A percentile compares a stretch with the other conserved stretches of the same genome.
Conservation (phyloP, 2,797 vertebrate species). For the Onychomys torridus region DNA sequence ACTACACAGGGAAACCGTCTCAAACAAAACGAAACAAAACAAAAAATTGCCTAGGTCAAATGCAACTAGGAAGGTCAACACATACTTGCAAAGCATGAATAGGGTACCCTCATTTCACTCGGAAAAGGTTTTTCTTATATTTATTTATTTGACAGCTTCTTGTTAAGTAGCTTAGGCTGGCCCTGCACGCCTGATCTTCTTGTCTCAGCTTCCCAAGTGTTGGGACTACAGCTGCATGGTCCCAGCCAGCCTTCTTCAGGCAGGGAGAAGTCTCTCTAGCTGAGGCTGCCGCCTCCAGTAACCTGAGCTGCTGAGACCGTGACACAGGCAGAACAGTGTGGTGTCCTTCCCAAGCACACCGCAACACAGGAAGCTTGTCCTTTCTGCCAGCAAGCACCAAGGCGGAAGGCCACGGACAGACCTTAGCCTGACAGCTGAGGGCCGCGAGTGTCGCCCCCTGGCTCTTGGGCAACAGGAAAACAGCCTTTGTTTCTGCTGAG, state of each 20-base stretch:
- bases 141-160: not conserved
- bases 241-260: not conserved
- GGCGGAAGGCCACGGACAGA: not conserved
- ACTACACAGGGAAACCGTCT: too few relatives aligned
- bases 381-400: not conserved
- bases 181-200: not conserved
- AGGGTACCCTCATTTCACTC: not conserved
- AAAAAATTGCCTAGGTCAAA: not conserved
- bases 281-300: not conserved
- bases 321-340: not conserved
- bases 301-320: not conserved
- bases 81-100: not conserved
- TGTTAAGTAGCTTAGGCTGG: not conserved
- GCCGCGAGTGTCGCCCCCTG: not conserved
- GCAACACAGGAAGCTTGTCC: not conserved
- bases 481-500: slow-evolving; percentile 63
- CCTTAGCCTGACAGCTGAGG: not conserved
- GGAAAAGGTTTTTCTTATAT: not conserved
- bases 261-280: not conserved
- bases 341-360: not conserved
- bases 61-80: not conserved
- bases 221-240: not conserved
- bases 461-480: slow-evolving; percentile 26
- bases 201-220: not conserved
- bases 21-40: too few relatives aligned